Conservation (phyloP, 2,113 vertebrate species). For the Sclerurus mexicanus region DNA sequence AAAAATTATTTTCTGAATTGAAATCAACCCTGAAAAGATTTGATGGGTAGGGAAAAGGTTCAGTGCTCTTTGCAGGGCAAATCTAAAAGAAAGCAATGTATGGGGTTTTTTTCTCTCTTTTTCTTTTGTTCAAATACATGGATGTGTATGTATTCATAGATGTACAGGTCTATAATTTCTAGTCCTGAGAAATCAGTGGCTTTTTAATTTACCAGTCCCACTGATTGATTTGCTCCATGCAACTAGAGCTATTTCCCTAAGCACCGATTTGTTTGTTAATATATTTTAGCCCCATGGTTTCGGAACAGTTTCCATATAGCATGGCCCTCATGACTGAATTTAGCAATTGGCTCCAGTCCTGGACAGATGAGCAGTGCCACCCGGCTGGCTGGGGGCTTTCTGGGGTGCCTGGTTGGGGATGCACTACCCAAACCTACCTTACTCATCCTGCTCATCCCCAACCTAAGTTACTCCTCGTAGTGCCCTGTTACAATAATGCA, state of each 20-base stretch:
- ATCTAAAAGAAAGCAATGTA: neutral
- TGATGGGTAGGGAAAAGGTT: neutral
- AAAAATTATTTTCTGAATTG: neutral
- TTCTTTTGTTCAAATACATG: neutral
- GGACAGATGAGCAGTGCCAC: neutral
- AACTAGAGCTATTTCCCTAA: neutral
- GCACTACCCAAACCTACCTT: too few relatives aligned
- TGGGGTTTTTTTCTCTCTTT: neutral
- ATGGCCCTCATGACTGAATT: neutral
- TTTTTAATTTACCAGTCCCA: neutral
- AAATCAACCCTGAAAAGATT: neutral
- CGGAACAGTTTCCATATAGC: neutral
- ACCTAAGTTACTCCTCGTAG: accelerated
- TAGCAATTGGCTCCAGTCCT: neutral
- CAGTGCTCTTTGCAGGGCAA: neutral
- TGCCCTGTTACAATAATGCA: neutral
- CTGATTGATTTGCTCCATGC: neutral
- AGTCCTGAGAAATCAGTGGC: neutral
- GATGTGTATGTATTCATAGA: neutral
- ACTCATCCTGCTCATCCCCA: too few relatives aligned
- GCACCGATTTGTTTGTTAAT: neutral
- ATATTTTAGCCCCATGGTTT: neutral
- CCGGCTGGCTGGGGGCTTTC: neutral
- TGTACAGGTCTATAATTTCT: neutral
- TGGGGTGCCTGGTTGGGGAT: accelerated